phyloP scores from a whole-genome alignment of 2,113 vertebrate species.

The Paradoxurus hermaphroditus region DNA sequence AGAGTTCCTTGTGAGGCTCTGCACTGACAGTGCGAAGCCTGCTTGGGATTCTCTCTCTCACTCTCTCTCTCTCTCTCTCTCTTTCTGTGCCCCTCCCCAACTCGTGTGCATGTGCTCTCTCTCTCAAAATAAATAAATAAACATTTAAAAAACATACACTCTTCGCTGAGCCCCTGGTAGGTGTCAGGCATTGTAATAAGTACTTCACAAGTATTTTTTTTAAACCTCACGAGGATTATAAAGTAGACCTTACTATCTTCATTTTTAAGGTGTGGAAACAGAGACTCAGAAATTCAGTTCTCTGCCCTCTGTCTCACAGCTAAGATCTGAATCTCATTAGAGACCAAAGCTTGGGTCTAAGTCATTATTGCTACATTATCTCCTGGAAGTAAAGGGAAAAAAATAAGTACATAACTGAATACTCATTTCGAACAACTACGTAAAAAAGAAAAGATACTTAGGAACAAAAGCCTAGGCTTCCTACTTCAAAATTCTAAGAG shows the following conservation, averaged over 20 bases:
- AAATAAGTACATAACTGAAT: not conserved
- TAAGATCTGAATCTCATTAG: not conserved
- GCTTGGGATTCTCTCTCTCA: no score
- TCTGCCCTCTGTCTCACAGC: not conserved
- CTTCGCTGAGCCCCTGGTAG: not conserved
- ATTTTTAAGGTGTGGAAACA: not conserved
- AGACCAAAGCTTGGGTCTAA: not conserved
- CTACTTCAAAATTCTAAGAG: not conserved
- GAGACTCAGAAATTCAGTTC: not conserved
- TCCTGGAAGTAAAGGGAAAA: not conserved
- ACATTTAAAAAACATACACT: no score
- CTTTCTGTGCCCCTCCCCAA: no score
- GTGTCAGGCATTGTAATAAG: not conserved
- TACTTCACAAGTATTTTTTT: not conserved
- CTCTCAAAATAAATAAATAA: no score
- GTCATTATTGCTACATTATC: not conserved
- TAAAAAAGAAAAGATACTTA: not conserved
- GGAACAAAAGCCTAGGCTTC: not conserved
- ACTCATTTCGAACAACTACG: not conserved
- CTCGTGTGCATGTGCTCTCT: no score
- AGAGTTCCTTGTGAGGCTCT: no score
- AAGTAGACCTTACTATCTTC: not conserved
- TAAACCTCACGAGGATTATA: not conserved
- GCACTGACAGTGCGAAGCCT: no score
- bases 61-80: no score